Conservation (phyloP, 2,888 invertebrate genomes). For the Megastigmus dorsalis region DNA sequence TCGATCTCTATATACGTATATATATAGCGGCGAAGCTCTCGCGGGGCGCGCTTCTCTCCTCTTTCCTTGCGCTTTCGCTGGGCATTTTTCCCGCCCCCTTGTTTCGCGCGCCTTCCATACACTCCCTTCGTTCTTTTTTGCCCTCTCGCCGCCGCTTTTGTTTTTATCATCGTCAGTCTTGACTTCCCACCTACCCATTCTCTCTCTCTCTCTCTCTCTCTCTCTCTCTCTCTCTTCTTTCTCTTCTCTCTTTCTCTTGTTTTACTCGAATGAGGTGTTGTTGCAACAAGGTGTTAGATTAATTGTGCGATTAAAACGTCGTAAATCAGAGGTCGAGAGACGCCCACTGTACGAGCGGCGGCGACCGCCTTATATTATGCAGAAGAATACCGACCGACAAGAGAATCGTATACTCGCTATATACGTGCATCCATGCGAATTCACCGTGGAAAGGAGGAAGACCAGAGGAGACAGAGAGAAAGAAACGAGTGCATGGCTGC, state of each 20-base stretch:
- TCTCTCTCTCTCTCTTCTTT: background rate
- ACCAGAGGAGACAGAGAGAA: too few relatives aligned
- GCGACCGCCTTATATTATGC: too few relatives aligned
- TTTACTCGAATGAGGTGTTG: constrained; percentile 66
- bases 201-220: constrained; percentile 24
- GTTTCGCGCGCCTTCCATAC: constrained; percentile 39
- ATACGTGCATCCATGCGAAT: too few relatives aligned
- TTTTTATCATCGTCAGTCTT: constrained; percentile 12
- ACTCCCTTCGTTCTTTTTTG: background rate
- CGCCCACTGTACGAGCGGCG: constrained; percentile 64
- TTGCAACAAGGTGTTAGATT: constrained; percentile 75
- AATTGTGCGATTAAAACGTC: constrained; percentile 74
- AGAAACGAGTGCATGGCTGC: too few relatives aligned
- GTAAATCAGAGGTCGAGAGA: constrained; percentile 69
- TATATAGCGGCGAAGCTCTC: too few relatives aligned
- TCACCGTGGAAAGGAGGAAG: too few relatives aligned
- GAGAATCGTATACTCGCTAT: too few relatives aligned
- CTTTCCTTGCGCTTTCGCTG: constrained; percentile 2
- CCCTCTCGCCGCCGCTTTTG: constrained; percentile 14
- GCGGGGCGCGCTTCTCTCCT: constrained; percentile 7
- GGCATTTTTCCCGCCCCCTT: constrained; percentile 30
- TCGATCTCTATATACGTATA: constrained; percentile 47
- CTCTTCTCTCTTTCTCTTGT: background rate
- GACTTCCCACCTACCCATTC: constrained; percentile 20
- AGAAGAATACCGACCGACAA: too few relatives aligned